Base-by-base conservation (phyloP, 2,888 invertebrate genomes). In the Meliscaeva auricollis region DNA sequence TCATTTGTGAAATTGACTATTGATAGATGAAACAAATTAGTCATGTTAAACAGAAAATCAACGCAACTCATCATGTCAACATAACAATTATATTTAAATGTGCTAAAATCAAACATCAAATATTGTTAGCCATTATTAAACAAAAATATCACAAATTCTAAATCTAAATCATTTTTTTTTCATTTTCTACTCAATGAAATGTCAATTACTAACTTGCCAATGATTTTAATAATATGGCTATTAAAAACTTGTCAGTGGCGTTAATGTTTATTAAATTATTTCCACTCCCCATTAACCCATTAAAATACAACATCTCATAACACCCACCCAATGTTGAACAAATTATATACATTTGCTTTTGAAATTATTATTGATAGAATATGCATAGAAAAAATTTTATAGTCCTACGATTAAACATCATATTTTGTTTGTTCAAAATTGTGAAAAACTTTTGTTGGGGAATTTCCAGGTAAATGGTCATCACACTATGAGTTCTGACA, bases 141-240 rank as follows among this genome's bases (percentile, higher is more conserved):
- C 8, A 41, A 60, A 60, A 56, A 58, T 62, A 74, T 70, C 68
- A 20, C 64, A 58, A 20, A 70, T 41, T 44, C 9, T 30, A 11
- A 35, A 83, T 78, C 78, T 69, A 56, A 64, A 30, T 74, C 50
- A 70, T 78, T 78, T 56, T 69, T 64, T 52, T 74, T 66, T 44
- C 58, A 17, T 9, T 9, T 38, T 13, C 11, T 11, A 38, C 38
- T 20, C 64, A 50, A 70, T 83, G 56, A 75, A 75, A 74, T 70
- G 56, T 74, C 58, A 79, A 70, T 69, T 78, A 73, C 26, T 20
- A 58, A 38, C 20, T 38, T 13, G 7, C 8, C 35, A 58, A 35
- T 58, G 35, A 8, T 58, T 38, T 38, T 13, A 58, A 20, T 58
- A 32, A 2, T 20, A 22, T 26, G 9, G 13, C 2, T 38, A 60